A percentile compares a stretch with the other conserved stretches of the same genome.
These are phyloP conservation scores for Vombatus ursinus DNA, from an alignment of 2,113 vertebrate species.

Conservation along the genomic window DNA sequence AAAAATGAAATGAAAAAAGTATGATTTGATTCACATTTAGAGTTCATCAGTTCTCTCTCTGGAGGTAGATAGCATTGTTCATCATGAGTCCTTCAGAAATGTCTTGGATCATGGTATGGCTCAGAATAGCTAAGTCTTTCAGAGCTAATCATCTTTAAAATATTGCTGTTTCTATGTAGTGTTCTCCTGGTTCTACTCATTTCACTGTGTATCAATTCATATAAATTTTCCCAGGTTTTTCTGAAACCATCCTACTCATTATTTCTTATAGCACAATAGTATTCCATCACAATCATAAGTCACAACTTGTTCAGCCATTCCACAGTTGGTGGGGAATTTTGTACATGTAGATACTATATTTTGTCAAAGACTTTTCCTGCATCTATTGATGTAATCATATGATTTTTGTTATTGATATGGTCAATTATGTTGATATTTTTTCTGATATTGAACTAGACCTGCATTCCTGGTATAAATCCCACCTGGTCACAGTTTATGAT, in stretches of 20 bases:
- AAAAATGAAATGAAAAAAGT: background rate
- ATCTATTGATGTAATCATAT: no score
- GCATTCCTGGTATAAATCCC: no score
- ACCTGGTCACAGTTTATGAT: no score
- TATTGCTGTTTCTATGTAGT: background rate
- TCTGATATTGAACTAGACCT: no score
- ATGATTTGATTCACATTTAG: background rate
- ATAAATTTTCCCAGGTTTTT: background rate
- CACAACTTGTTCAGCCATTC: background rate
- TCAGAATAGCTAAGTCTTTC: background rate
- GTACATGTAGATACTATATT: no score
- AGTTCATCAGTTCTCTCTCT: background rate
- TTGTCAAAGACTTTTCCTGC: no score
- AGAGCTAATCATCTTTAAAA: background rate
- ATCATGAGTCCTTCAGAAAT: background rate
- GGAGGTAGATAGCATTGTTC: background rate
- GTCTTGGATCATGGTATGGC: background rate
- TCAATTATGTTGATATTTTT: no score
- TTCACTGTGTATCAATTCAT: background rate
- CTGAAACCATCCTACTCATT: background rate
- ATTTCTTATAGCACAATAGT: background rate
- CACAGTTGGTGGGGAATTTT: background rate
- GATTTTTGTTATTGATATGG: no score
- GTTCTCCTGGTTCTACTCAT: background rate
- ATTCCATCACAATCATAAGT: background rate